Base-by-base conservation (phyloP, 2,888 invertebrate genomes). In the Sclerodermus sp. region DNA sequence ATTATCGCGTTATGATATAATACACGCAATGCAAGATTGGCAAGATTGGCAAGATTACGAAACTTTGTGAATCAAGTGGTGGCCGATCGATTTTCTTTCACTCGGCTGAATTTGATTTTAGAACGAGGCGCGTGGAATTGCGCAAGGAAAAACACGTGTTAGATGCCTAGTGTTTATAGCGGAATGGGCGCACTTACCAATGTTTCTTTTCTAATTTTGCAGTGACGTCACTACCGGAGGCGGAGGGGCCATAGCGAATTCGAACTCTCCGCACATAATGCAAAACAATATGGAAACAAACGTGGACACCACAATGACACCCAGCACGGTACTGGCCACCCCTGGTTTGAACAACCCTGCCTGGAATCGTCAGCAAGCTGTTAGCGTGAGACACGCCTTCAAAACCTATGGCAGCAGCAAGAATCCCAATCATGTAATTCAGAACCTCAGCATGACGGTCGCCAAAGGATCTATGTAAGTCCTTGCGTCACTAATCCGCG, bases 391-490 rank as follows among this genome's bases (percentile, higher is more conserved):
- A 64, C 89, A 91, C 77, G 92, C 94, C 30, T 91, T 87, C 83
- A 95, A 95, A 77, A 87, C 89, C 66, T 96, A 93, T 76, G 95
- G 95, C 59, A 88, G 89, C 65, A 91, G 89, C 77, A 92, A 91
- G 75, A 87, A 90, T 67, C 89, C 91, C 47, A 90, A 92, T 76
- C 89, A 90, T 64, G 93, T 95, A 40, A 84, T 96, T 56, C 89
- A 89, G 73, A 90, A 93, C 79, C 86, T 96, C 57, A 91, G 90
- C 80, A 93, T 96, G 91, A 93, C 93, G 49, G 95, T 96, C 56
- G 90, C 90, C 65, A 93, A 93, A 79, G 96, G 95, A 70, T 91
- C 93, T 59, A 96, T 96, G 95, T 95, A 80, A 93, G 92, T 88
- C 8, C 8, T 23, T 23, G 23, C 23, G 23, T 23, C 23, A 23